Percentiles rank a stretch among this genome's conserved stretches.
Evolutionary conservation across 2,113 vertebrate species (phyloP).

Genomic region (Nannobrachium achirus): DNA sequence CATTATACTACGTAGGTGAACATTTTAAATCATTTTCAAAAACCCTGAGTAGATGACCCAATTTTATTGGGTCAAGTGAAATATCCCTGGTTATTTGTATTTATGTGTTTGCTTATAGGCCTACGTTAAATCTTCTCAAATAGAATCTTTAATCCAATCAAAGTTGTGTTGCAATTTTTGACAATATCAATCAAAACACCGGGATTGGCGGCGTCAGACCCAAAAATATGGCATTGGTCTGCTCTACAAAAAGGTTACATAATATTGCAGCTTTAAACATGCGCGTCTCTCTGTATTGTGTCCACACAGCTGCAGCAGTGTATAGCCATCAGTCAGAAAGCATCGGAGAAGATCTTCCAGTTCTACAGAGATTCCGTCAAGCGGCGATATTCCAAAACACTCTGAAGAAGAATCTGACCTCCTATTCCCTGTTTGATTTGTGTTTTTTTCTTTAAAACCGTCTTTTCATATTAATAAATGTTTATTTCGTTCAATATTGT

Average conservation of each 20-base stretch:
- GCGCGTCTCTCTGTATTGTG: neutral
- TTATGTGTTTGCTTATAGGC: no score
- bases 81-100: no score
- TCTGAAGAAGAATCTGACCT: slow-evolving; percentile 39
- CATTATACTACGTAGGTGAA: neutral
- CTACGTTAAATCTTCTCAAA: no score
- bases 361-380: slow-evolving; percentile 88
- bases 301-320: slow-evolving; percentile 87
- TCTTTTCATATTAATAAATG: slow-evolving; percentile 45
- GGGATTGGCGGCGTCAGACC: no score
- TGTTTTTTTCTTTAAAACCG: slow-evolving; percentile 7
- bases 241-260: no score
- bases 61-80: no score
- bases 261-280: no score
- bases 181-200: no score
- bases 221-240: no score
- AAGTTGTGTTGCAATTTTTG: no score
- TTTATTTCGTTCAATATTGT: slow-evolving; percentile 15
- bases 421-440: neutral
- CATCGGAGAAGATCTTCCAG: slow-evolving; percentile 84
- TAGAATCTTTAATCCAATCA: no score
- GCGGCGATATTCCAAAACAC: slow-evolving; percentile 87
- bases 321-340: slow-evolving; percentile 83
- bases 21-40: neutral
- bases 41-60: no score